phyloP scores from a whole-genome alignment of 2,797 vertebrate genomes.

The Megaceryle alcyon region DNA sequence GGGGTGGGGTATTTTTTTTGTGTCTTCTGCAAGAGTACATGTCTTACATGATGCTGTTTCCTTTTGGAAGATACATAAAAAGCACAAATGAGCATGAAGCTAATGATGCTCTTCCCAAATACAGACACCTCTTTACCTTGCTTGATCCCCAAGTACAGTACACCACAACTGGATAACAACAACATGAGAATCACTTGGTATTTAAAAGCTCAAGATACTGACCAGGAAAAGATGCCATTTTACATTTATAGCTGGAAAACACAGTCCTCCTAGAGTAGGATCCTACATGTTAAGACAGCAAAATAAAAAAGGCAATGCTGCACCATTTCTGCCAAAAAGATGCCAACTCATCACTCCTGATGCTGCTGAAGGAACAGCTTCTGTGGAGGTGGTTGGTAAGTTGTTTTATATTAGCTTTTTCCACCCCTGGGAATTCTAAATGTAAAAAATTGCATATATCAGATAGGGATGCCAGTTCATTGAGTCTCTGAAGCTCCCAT shows the following conservation, averaged over 20 bases:
- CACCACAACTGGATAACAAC: neutral
- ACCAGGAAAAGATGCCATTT: neutral
- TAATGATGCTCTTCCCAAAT: neutral
- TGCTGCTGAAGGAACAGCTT: neutral
- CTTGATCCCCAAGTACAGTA: neutral
- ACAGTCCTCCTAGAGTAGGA: neutral
- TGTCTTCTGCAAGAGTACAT: neutral
- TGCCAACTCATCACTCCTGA: neutral
- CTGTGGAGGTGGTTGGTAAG: neutral
- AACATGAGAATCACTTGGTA: neutral
- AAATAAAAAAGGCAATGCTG: neutral
- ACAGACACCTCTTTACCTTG: neutral
- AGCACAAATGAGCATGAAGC: neutral
- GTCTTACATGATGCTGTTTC: neutral
- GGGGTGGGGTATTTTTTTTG: neutral
- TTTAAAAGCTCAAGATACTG: neutral
- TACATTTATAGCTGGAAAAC: neutral
- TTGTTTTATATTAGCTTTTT: neutral
- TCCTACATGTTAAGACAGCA: neutral
- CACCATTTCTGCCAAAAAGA: neutral
- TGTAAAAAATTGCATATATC: neutral
- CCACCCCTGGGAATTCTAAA: neutral
- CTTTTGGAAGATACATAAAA: neutral
- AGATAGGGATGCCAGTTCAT: neutral
- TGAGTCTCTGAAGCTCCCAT: neutral